Conservation (phyloP, 2,888 invertebrate genomes). For the Pristionchus mayeri region DNA sequence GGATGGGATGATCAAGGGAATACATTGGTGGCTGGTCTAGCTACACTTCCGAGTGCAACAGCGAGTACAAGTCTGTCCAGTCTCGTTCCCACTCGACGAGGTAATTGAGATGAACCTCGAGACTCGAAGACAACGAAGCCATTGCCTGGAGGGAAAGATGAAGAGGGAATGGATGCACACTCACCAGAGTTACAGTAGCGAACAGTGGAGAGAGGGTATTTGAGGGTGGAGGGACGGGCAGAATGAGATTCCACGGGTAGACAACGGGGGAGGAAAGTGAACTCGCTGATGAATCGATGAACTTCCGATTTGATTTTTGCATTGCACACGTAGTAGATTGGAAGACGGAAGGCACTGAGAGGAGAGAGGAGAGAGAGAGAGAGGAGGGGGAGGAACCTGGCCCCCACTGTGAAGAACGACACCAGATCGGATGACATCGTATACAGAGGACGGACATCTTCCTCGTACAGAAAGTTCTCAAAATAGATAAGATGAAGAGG, state of each 20-base stretch:
- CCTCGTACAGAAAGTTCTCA: slow-evolving; percentile 59
- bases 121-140: slow-evolving; percentile 67
- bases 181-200: slow-evolving; percentile 63
- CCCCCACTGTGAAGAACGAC: slow-evolving; percentile 68
- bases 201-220: slow-evolving; percentile 60
- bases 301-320: slow-evolving; percentile 61
- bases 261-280: not conserved
- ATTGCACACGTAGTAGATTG: slow-evolving; percentile 72
- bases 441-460: slow-evolving; percentile 67
- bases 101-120: slow-evolving; percentile 50
- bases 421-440: slow-evolving; percentile 71
- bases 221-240: not conserved
- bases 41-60: slow-evolving; percentile 61
- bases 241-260: not conserved
- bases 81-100: slow-evolving; percentile 64
- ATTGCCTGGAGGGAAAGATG: slow-evolving; percentile 48
- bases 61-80: slow-evolving; percentile 70
- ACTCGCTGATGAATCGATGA: slow-evolving; percentile 11
- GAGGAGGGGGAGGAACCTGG: slow-evolving; percentile 51
- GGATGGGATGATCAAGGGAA: not conserved
- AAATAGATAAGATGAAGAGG: slow-evolving; percentile 8
- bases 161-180: not conserved
- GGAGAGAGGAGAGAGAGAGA: too few relatives aligned
- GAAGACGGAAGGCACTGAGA: slow-evolving; percentile 67
- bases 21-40: not conserved